These are phyloP conservation scores for Pegoplata infirma DNA, from an alignment of 2,888 invertebrate species.

Conservation along the genomic window DNA sequence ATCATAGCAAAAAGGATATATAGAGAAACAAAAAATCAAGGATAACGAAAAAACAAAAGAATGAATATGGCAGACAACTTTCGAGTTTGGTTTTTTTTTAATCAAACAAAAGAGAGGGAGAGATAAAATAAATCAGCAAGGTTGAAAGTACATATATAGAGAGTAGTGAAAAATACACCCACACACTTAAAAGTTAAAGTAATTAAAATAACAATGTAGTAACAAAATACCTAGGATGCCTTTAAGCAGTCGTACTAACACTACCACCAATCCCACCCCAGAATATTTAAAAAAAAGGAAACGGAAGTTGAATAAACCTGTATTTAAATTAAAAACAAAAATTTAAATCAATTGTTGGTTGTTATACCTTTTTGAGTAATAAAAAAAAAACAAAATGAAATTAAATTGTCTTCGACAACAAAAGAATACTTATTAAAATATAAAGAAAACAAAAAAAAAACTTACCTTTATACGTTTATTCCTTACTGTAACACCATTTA, in stretches of 20 bases:
- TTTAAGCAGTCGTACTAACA: conserved; percentile 8
- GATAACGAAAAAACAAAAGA: not conserved
- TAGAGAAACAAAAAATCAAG: not conserved
- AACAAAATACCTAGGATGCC: conserved; percentile 11
- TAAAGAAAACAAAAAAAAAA: not conserved
- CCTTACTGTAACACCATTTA: conserved; percentile 92
- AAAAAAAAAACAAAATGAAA: not conserved
- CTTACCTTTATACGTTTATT: conserved; percentile 93
- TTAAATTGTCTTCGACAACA: no score
- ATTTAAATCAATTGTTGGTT: conserved; percentile 49
- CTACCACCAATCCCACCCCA: no score
- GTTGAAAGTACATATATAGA: no score
- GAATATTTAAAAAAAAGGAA: conserved; percentile 30
- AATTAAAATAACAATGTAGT: conserved; percentile 43
- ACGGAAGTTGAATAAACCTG: conserved; percentile 49
- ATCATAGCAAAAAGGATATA: not conserved
- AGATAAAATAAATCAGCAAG: not conserved
- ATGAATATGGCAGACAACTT: not conserved
- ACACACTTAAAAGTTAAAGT: conserved; percentile 6
- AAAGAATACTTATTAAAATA: no score
- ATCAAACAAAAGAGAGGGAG: not conserved
- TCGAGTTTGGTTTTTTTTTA: no score
- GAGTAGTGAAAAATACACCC: not conserved
- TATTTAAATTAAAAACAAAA: conserved; percentile 51
- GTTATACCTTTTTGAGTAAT: not conserved